These are phyloP conservation scores for Drosophila fulvimacula DNA, from an alignment of 2,888 invertebrate genomes.

Conservation along the genomic window DNA sequence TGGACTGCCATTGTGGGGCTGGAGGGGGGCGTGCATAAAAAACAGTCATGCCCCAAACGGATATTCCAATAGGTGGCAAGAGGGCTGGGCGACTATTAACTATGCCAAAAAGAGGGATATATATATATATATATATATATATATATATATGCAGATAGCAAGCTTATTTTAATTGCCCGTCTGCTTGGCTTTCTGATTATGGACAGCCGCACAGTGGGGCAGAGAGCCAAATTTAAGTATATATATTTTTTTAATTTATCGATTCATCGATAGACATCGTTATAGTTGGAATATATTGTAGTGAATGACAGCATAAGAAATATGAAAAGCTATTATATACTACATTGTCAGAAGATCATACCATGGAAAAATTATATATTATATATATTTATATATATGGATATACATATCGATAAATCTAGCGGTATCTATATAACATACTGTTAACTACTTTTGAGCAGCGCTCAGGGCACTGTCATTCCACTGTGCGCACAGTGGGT, in stretches of 20 bases:
- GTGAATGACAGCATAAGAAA: too few relatives aligned
- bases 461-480: background rate
- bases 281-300: too few relatives aligned
- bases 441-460: too few relatives aligned
- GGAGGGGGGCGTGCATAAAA: slow-evolving; percentile 61
- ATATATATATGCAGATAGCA: slow-evolving; percentile 44
- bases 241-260: background rate
- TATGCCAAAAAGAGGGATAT: slow-evolving; percentile 18
- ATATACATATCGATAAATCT: background rate
- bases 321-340: too few relatives aligned
- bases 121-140: slow-evolving; percentile 7
- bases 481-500: slow-evolving; percentile 40
- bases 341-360: too few relatives aligned
- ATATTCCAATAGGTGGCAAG: slow-evolving; percentile 17
- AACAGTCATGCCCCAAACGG: slow-evolving; percentile 27
- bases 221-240: too few relatives aligned
- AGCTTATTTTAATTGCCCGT: slow-evolving; percentile 77
- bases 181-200: slow-evolving; percentile 31
- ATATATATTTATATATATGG: too few relatives aligned
- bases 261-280: too few relatives aligned
- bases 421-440: background rate
- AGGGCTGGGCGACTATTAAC: slow-evolving; percentile 23
- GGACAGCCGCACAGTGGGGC: slow-evolving; percentile 28
- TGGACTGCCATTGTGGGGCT: background rate
- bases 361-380: too few relatives aligned